These are phyloP conservation scores for Charaxes varanes DNA, from an alignment of 1,140 invertebrate species.

Conservation along the genomic window DNA sequence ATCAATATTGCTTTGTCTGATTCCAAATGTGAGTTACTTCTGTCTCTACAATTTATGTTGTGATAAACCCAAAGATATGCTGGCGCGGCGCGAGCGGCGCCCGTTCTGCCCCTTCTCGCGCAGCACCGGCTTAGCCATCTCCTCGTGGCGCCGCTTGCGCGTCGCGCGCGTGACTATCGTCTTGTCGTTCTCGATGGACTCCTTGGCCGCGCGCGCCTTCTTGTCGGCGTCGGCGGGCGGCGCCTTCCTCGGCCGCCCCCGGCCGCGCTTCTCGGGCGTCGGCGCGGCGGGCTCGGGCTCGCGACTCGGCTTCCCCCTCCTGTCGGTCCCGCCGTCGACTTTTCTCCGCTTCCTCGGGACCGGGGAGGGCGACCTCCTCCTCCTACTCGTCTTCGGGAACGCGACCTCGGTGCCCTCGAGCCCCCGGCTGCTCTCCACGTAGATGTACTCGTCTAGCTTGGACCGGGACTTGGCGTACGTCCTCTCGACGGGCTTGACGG, in stretches of 20 bases:
- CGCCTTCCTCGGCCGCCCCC: slow-evolving; percentile 27
- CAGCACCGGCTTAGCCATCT: slow-evolving; percentile 46
- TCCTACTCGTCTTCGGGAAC: slow-evolving; percentile 47
- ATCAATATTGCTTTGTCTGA: too few relatives aligned
- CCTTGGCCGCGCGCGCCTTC: slow-evolving; percentile 42
- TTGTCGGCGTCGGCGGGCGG: slow-evolving; percentile 24
- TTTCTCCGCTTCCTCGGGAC: slow-evolving; percentile 55
- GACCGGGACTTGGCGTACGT: slow-evolving; percentile 60
- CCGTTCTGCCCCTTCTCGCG: slow-evolving; percentile 61
- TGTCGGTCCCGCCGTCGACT: slow-evolving; percentile 26
- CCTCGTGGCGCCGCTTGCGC: slow-evolving; percentile 45
- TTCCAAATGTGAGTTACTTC: too few relatives aligned
- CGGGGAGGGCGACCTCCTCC: slow-evolving; percentile 41
- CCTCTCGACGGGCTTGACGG: slow-evolving; percentile 60
- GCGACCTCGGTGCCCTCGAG: slow-evolving; percentile 55
- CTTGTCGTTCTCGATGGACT: slow-evolving; percentile 64
- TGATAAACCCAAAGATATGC: too few relatives aligned
- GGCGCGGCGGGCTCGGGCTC: not conserved
- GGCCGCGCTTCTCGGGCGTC: slow-evolving; percentile 26
- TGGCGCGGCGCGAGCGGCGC: slow-evolving; percentile 26
- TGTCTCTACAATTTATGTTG: too few relatives aligned
- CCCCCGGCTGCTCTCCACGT: slow-evolving; percentile 58
- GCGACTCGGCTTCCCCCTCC: slow-evolving; percentile 25
- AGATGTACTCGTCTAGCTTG: slow-evolving; percentile 60
- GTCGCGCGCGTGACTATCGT: slow-evolving; percentile 32